These are phyloP conservation scores for Actinia equina DNA, from an alignment of 64 coral and sea anemone species.

Conservation along the genomic window DNA sequence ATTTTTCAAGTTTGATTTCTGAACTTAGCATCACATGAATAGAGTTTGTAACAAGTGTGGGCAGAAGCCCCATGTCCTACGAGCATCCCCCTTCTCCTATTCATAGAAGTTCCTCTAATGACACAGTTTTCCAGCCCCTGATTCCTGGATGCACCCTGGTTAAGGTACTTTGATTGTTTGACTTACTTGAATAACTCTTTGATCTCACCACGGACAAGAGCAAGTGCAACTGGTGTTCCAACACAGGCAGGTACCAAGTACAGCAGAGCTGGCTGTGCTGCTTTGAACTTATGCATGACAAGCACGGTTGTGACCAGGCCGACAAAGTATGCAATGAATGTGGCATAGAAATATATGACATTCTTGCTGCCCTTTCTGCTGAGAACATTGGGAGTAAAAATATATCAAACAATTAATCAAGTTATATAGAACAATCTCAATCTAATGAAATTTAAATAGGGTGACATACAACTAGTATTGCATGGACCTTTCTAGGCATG, in stretches of 20 bases:
- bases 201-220: slow-evolving; percentile 80
- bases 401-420: not conserved
- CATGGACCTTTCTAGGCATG: no score
- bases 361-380: slow-evolving; percentile 71
- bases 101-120: no score
- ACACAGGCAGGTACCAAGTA: slow-evolving; percentile 98
- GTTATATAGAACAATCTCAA: not conserved
- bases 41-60: no score
- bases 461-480: not conserved
- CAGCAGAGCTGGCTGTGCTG: slow-evolving; percentile 92
- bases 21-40: no score
- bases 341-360: slow-evolving; percentile 87
- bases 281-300: slow-evolving; percentile 97
- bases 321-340: slow-evolving; percentile 90
- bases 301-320: slow-evolving; percentile 88
- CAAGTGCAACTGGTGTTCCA: slow-evolving; percentile 78
- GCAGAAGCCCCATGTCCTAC: no score
- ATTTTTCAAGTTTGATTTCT: no score
- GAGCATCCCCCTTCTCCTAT: no score
- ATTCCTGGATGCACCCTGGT: no score
- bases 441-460: not conserved
- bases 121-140: no score
- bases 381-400: not conserved
- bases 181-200: slow-evolving; percentile 87
- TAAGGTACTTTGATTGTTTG: not conserved